These are phyloP conservation scores for Promerops cafer DNA, from an alignment of 2,113 vertebrate species.

Conservation along the genomic window DNA sequence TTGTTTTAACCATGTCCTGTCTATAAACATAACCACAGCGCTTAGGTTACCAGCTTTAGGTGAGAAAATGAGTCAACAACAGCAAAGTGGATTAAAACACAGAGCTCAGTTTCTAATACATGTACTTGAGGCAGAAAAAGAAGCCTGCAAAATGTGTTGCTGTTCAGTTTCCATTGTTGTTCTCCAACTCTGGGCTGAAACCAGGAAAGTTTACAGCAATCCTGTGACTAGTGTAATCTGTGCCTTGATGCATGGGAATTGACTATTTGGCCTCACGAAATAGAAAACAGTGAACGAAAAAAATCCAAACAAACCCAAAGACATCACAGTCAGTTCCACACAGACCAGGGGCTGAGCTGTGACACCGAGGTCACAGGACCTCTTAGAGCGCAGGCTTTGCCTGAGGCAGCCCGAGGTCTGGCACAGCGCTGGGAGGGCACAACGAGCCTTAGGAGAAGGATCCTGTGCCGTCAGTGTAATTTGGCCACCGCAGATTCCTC, in stretches of 20 bases:
- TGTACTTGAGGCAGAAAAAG: background rate
- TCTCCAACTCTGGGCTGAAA: background rate
- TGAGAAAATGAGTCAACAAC: background rate
- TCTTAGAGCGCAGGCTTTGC: background rate
- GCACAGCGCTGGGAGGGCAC: background rate
- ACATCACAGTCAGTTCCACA: background rate
- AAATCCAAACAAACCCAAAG: background rate
- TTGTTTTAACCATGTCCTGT: background rate
- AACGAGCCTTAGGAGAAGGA: background rate
- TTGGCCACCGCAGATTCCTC: background rate
- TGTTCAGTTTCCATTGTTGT: fast-evolving
- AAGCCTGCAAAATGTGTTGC: background rate
- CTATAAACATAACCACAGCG: fast-evolving
- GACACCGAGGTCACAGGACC: background rate
- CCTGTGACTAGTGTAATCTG: background rate
- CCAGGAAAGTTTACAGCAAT: background rate
- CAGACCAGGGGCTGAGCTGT: background rate
- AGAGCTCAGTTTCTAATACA: background rate
- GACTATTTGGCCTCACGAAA: no score
- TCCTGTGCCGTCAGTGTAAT: fast-evolving
- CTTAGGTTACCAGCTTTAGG: background rate
- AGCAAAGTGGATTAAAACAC: background rate
- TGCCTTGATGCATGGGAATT: background rate
- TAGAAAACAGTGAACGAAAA: background rate
- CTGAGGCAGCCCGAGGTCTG: background rate